Percentiles rank a stretch among this genome's conserved stretches.
phyloP scores from a whole-genome alignment of 2,113 vertebrate genomes.

The Podarcis muralis region DNA sequence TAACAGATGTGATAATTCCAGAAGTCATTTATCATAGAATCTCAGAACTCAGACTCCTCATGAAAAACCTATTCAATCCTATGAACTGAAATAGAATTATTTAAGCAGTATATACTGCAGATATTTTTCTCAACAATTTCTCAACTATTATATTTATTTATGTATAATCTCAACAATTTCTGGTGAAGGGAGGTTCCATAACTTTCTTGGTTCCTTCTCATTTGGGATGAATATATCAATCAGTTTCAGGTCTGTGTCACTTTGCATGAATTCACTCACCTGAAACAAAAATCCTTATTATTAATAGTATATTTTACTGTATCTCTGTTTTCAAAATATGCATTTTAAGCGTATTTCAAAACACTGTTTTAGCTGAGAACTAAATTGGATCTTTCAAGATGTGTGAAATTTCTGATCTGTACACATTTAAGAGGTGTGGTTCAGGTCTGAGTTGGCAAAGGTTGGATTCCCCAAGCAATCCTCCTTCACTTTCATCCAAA shows the following conservation, averaged over 20 bases:
- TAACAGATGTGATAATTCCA: conserved; percentile 20
- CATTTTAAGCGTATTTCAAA: background rate
- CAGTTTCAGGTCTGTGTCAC: background rate
- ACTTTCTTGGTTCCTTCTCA: background rate
- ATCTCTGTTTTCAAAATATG: background rate
- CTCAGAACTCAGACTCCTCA: background rate
- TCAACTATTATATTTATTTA: background rate
- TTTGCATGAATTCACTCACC: background rate
- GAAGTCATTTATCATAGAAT: conserved; percentile 3
- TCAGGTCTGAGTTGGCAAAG: background rate
- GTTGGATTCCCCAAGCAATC: background rate
- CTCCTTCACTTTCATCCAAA: background rate
- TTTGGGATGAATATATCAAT: background rate
- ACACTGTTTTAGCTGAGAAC: background rate
- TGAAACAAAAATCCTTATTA: background rate
- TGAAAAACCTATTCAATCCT: background rate
- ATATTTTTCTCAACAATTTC: background rate
- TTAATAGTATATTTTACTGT: too few relatives aligned
- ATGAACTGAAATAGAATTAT: conserved; percentile 1
- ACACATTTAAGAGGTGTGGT: background rate
- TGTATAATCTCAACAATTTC: too few relatives aligned
- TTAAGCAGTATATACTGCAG: background rate
- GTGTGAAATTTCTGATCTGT: background rate
- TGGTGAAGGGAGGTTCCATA: background rate
- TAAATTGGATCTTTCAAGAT: background rate